Percentiles rank a stretch among this genome's conserved stretches.
phyloP scores from a whole-genome alignment of 2,888 invertebrate genomes.

The Diadegma fenestrale region DNA sequence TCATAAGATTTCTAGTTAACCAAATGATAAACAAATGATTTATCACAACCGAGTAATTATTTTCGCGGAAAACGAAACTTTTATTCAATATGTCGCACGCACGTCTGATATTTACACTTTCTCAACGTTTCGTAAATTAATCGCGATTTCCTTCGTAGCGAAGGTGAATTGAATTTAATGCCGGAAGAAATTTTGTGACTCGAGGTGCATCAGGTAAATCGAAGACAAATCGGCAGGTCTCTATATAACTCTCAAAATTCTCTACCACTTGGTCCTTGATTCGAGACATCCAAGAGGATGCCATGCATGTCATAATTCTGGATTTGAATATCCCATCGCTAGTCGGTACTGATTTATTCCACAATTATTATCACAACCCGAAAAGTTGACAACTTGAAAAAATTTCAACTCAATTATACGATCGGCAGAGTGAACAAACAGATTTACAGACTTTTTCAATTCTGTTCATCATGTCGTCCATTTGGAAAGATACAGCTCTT shows the following conservation, averaged over 20 bases:
- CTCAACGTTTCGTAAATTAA: neutral
- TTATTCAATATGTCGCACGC: neutral
- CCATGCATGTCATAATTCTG: neutral
- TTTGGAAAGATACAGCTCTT: neutral
- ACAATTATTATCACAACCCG: neutral
- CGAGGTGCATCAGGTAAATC: neutral
- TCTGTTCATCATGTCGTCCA: neutral
- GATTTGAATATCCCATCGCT: neutral
- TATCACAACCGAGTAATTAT: neutral
- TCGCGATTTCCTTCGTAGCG: neutral
- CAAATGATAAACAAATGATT: neutral
- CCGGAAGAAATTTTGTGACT: constrained; percentile 15
- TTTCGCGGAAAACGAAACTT: neutral
- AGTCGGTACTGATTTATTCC: neutral
- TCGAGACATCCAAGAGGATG: neutral
- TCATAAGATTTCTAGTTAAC: neutral
- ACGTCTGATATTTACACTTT: constrained; percentile 40
- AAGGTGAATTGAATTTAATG: neutral
- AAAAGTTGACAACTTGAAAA: neutral
- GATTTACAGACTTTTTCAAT: neutral
- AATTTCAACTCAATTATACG: neutral
- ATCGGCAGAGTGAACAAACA: neutral
- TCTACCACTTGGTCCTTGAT: neutral
- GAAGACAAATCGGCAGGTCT: neutral
- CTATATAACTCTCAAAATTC: neutral